Evolutionary conservation across 2,797 vertebrate genomes (phyloP).

Genomic region (Hydrolagus colliei): DNA sequence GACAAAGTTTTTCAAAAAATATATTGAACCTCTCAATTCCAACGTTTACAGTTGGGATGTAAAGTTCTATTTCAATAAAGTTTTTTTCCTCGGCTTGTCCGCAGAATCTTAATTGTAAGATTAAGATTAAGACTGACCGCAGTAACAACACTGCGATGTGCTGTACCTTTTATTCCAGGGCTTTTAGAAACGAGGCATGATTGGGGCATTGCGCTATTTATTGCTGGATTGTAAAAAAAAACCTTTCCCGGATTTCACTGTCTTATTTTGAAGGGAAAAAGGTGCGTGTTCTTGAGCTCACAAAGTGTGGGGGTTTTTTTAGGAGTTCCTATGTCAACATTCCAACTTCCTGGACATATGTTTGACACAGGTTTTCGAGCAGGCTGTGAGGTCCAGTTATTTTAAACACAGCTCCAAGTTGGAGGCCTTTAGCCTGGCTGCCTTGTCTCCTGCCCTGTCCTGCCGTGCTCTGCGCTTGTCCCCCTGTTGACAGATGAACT

Average conservation of each 20-base stretch:
- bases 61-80: no score
- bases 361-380: slow-evolving; percentile 31
- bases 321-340: slow-evolving; percentile 29
- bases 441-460: no score
- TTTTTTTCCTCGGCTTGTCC: no score
- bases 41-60: no score
- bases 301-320: slow-evolving; percentile 11
- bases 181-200: no score
- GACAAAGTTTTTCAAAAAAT: no score
- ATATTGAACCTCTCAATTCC: no score
- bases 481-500: slow-evolving; percentile 9
- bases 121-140: no score
- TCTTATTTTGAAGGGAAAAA: not conserved
- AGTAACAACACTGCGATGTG: no score
- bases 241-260: not conserved
- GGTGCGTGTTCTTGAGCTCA: slow-evolving; percentile 17
- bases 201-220: no score
- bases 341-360: slow-evolving; percentile 28
- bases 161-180: no score
- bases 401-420: slow-evolving; percentile 30
- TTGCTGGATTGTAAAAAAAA: not conserved
- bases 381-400: slow-evolving; percentile 26
- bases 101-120: no score
- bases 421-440: not conserved
- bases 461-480: not conserved